Evolutionary conservation across 1,140 invertebrate genomes (phyloP), one percentile per base, ranked within the genome.

Genomic region (Drosophila novamexicana): DNA sequence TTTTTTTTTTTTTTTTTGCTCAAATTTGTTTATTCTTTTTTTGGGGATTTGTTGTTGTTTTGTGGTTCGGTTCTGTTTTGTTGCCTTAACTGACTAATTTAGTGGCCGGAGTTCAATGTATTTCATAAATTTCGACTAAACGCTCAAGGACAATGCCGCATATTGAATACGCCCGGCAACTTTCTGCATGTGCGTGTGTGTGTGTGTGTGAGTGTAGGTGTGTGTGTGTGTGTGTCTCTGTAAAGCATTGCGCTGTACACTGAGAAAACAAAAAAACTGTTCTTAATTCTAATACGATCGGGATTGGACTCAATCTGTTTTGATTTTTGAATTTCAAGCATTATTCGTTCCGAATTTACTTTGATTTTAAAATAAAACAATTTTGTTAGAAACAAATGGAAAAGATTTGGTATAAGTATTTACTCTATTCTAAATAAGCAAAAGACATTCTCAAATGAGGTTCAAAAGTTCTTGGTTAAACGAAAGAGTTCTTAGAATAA

Each of bases 51-150:
- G 22, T 66, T 53, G 22, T 68, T 56, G 40, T 59, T 58, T 39
- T 37, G 40, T 34, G 47, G 53, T 37, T 34, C 6, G 22, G 2
- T 18, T n/a, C 16, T 65, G 40, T 62, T 45, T 50, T 44, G 75
- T 59, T 71, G 76, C 77, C 80, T 83, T 65, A 88, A 88, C 79
- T 83, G 84, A 88, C 84, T 88, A 88, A 88, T 88, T 88, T 88
- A 89, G 80, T 80, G 84, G 57, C 63, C 57, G 58, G 80, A 89
- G 84, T 88, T 88, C 84, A 88, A 88, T 81, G 84, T 80, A 89
- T 88, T 88, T 81, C 84, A 88, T 89, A 88, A 88, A 88, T 89
- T 88, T 88, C 77, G 80, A 84, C 84, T 84, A 88, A 88, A 84
- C 77, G 80, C 67, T 88, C 84, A 88, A 88, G 84, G 84, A 88